Percentiles rank a stretch among this genome's conserved stretches.
phyloP scores from a whole-genome alignment of 1,140 invertebrate species.

The Reticulitermes speratus region DNA sequence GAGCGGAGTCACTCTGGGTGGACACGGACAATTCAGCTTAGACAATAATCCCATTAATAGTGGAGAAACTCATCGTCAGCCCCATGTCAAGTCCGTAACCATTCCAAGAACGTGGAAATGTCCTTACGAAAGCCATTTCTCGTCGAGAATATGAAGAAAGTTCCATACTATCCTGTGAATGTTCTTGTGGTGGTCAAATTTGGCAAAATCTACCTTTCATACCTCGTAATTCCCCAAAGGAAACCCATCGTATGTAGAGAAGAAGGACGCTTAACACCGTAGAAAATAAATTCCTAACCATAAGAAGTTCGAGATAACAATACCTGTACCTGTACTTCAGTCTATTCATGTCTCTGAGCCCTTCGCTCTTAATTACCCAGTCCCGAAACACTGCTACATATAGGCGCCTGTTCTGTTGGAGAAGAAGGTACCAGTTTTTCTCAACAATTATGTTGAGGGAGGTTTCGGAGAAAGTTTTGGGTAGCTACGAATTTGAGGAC shows the following conservation, averaged over 20 bases:
- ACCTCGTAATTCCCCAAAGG: constrained; percentile 48
- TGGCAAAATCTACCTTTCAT: constrained; percentile 53
- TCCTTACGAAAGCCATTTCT: constrained; percentile 27
- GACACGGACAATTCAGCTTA: constrained; percentile 48
- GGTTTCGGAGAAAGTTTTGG: no score
- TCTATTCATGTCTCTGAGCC: neutral
- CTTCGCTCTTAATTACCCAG: neutral
- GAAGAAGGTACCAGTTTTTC: neutral
- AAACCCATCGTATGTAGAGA: constrained; percentile 55
- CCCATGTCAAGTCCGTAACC: neutral
- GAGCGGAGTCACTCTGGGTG: no score
- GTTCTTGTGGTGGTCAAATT: constrained; percentile 54
- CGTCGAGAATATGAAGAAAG: constrained; percentile 55
- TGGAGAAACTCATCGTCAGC: constrained; percentile 35
- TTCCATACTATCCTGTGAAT: constrained; percentile 27
- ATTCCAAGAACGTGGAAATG: constrained; percentile 41
- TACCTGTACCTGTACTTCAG: neutral
- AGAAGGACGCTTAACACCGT: constrained; percentile 49
- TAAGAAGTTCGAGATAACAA: constrained; percentile 42
- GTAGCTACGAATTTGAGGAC: no score
- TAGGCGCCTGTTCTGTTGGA: neutral
- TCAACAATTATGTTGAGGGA: no score
- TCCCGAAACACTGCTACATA: neutral
- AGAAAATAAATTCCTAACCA: constrained; percentile 50
- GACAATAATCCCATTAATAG: constrained; percentile 54